A percentile compares a stretch with the other conserved stretches of the same genome.
phyloP scores from a whole-genome alignment of 2,113 vertebrate genomes.

The Varanus salvator region DNA sequence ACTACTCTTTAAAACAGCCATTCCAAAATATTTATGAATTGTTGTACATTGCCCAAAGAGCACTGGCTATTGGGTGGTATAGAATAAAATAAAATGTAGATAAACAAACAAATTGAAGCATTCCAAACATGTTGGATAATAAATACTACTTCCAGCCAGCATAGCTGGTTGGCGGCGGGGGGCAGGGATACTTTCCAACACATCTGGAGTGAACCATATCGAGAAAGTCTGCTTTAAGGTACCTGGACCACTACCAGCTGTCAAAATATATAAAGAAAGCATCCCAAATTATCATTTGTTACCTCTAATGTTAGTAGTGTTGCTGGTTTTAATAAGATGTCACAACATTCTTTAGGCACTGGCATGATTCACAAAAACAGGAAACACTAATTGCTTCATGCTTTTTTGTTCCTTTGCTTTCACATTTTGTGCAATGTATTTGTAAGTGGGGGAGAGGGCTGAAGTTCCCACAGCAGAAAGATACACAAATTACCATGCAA shows the following conservation, averaged over 20 bases:
- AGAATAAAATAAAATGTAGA: too few species aligned
- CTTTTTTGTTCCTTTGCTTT: neutral
- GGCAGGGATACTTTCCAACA: neutral
- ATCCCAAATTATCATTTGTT: neutral
- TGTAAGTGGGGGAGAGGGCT: neutral
- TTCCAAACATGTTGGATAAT: too few species aligned
- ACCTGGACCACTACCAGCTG: neutral
- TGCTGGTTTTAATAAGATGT: neutral
- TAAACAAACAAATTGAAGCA: too few species aligned
- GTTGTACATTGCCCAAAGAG: too few species aligned
- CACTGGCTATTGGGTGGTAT: too few species aligned
- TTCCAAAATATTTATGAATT: too few species aligned
- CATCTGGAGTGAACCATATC: too few species aligned
- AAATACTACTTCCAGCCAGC: too few species aligned
- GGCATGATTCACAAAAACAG: neutral
- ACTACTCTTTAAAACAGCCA: neutral
- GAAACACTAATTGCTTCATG: neutral
- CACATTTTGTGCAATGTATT: neutral
- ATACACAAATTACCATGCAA: neutral
- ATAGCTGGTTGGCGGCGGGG: too few species aligned
- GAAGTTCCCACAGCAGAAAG: neutral
- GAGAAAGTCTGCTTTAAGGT: neutral
- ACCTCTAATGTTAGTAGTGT: neutral
- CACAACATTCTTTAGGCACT: neutral
- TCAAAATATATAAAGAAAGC: neutral